These are phyloP conservation scores for Melanaphis sacchari DNA, from an alignment of 1,140 invertebrate genomes.

Conservation along the genomic window DNA sequence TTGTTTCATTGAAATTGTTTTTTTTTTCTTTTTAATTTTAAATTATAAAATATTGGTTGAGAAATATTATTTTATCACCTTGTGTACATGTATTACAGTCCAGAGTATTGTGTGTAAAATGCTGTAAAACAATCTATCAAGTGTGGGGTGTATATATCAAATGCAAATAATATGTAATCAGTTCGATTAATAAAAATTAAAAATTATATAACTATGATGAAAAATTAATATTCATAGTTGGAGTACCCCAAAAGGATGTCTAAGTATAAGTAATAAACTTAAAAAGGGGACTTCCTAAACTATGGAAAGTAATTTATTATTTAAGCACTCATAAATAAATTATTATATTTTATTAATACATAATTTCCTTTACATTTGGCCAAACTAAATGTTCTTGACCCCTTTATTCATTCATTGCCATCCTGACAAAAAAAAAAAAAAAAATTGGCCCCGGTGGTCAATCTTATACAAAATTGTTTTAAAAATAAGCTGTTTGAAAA, in stretches of 20 bases:
- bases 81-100: neutral
- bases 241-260: neutral
- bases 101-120: neutral
- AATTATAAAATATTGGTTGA: neutral
- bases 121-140: neutral
- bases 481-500: constrained; percentile 17
- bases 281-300: neutral
- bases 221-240: neutral
- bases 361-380: constrained; percentile 24
- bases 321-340: neutral
- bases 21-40: neutral
- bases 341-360: constrained; percentile 34
- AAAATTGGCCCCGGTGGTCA: constrained; percentile 12
- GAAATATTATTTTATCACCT: neutral
- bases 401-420: constrained; percentile 35
- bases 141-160: neutral
- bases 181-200: neutral
- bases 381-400: constrained; percentile 37
- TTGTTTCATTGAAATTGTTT: constrained; percentile 27
- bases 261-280: neutral
- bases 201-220: neutral
- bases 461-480: neutral
- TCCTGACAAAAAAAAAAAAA: constrained; percentile 18
- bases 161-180: neutral
- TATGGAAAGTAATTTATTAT: neutral